Base-by-base conservation (phyloP, 2,888 invertebrate species). In the Xestobium rufovillosum region DNA sequence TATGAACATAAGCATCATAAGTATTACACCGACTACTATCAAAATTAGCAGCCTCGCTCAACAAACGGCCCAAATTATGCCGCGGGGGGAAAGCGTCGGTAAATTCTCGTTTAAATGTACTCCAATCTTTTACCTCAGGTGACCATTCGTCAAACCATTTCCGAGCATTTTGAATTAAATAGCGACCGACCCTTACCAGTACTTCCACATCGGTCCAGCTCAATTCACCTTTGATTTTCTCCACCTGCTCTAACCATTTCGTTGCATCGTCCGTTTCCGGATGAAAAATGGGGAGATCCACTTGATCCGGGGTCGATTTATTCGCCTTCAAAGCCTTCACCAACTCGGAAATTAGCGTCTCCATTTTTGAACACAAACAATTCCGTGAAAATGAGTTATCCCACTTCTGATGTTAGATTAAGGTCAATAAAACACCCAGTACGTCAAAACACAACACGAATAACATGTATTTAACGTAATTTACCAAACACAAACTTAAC, bases 1-100 rank as follows among this genome's bases (percentile, higher is more conserved):
- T 16, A 36, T 45, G 42, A 19, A 51, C 46, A 40, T 51, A 48
- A 3, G 40, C 14, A 15, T 38, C 42, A 28, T 48, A 50, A 3
- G 45, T 48, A 14, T 49, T 48, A 31, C 35, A 45, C 1, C 25
- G 13, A 15, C 30, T 16, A 23, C 44, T 46, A 37, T 40, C 43
- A 19, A 42, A 50, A 6, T 9, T 16, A 6, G 43, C 42, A 3
- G 50, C 49, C n/a, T 50, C 44, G 4, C 14, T 26, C 11, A 49
- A 31, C 19, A 48, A 44, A 3, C 38, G 33, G 19, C 49, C 48
- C 10, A 50, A 31, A 42, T 39, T 48, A 19, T 34, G 33, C 23
- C 37, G 44, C 1, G 35, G 43, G 14, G 50, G 51, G 42, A 51
- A 51, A 14, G 49, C 47, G 12, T 47, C 47, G 6, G 35, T 9